Conservation (phyloP, 2,113 vertebrate species). For the Corythaeola cristata region DNA sequence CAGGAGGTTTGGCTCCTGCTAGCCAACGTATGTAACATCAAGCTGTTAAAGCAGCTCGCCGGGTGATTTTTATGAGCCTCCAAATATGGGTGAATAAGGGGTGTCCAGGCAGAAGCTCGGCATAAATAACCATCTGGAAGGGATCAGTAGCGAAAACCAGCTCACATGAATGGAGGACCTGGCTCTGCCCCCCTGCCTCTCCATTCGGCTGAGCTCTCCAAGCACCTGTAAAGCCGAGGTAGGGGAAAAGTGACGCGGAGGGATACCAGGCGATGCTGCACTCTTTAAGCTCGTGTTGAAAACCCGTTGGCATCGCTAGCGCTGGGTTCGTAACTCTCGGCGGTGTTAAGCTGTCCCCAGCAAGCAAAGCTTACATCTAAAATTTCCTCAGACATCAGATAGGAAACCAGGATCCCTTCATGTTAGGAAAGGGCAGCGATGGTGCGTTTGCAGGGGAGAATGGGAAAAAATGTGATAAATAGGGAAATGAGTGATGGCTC, state of each 20-base stretch:
- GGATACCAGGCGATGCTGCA: not conserved
- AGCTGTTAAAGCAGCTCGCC: not conserved
- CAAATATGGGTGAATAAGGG: not conserved
- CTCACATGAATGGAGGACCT: not conserved
- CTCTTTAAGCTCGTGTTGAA: not conserved
- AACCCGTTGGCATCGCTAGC: rapidly evolving
- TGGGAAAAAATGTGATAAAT: not conserved
- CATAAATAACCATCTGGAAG: not conserved
- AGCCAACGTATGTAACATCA: rapidly evolving
- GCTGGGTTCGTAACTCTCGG: not conserved
- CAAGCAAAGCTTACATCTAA: not conserved
- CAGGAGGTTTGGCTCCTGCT: not conserved
- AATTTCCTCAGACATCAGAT: not conserved
- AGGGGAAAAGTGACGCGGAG: not conserved
- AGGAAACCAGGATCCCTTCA: not conserved
- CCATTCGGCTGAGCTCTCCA: not conserved
- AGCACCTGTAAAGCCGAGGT: not conserved
- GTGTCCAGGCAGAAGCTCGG: not conserved
- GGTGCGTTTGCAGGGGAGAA: not conserved
- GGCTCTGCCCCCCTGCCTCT: not conserved
- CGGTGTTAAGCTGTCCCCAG: not conserved
- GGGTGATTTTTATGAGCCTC: not conserved
- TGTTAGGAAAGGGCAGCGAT: not conserved
- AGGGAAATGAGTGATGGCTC: not conserved
- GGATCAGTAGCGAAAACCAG: not conserved